Evolutionary conservation across 2,888 invertebrate genomes (phyloP), one percentile per base, ranked within the genome.

Genomic region (Icerya purchasi): DNA sequence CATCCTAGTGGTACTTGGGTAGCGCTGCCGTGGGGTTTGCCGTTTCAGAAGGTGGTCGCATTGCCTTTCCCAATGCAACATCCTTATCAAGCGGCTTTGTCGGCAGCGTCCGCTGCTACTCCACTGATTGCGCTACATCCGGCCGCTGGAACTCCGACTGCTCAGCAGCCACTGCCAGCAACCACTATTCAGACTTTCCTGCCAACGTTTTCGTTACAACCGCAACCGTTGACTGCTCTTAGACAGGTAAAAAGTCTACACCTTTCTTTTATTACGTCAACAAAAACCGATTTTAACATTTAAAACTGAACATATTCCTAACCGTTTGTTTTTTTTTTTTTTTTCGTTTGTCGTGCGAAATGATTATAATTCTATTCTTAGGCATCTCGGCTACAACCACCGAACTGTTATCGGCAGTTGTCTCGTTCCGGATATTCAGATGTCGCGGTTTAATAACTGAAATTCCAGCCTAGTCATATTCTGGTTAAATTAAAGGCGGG

Each of bases 1-100:
- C 60, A 60, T 60, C 60, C 60, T 18, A 60, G 56, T 25, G 60
- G 60, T 52, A 52, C 60, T 18, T 60, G 60, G 60, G 60, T 60
- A n/a, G 56, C 60, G 19, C 36, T 60, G 19, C 60, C 60, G 18
- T 60, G 60, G 60, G 60, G 56, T 3, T 36, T 60, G 25, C 60
- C 60, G 52, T 56, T 60, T 21, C 60, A 60, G 10, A 60, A 60
- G 52, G 21, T 60, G 49, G 60, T 60, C 8, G 60, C 60, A 20
- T 49, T 60, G 1, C 60, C 60, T 20, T 60, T 60, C 22, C 56
- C 60, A 53, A 52, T 60, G 18, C 60, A 60, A 23, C 60, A 60
- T 56, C 52, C 60, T 56, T 60, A 60, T 23, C 60, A 60, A 50
- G 55, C 53, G 19, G 36, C 36, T 36, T 23, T 60, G 36, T 56